Evolutionary conservation across 2,113 vertebrate species (phyloP), one percentile per base, ranked within the genome.

Genomic region (Okapia johnstoni): DNA sequence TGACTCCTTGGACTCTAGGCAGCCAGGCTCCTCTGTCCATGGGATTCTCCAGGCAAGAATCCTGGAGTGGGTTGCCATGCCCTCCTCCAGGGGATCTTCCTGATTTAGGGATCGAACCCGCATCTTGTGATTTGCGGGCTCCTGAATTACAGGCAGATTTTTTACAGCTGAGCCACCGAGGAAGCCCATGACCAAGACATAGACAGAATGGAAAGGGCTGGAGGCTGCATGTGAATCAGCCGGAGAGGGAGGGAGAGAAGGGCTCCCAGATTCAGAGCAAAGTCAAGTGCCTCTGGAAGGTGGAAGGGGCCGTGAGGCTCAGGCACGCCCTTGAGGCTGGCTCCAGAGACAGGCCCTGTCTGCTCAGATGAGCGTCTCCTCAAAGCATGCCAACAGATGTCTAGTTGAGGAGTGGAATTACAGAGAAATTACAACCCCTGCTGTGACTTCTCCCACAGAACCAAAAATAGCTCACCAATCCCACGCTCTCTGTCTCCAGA

Each of bases 371-470:
- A 85, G 55, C 40, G 12, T 21, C 90, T 89, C 92, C 90, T 81
- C 55, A 3, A 52, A 19, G 46, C 93, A 13, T 0, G 7, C 54
- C 96, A 80, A 7, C 93, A 93, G 89, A 87, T 60, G 88, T 89
- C 81, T 92, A 3, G 5, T n/a, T 2, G 23, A 80, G 91, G 84
- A 88, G 58, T 95, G 60, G 95, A 83, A 90, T 1, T 40, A 60
- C 93, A 57, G 40, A 83, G 70, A 96, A 92, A 96, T 88, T 88
- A 93, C 93, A 90, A 80, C 90, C 87, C 80, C 63, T 57, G 80
- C 84, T 97, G 93, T 94, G 96, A 93, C 50, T 93, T 98, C 93
- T 87, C 97, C 96, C 95, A 96, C 25, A 3, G 87, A 92, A 81
- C 96, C 96, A 97, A 97, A 98, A 90, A 55, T 86, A 93, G 96